Base-by-base conservation (phyloP, 2,888 invertebrate species). In the Caenorhabditis sp. region DNA sequence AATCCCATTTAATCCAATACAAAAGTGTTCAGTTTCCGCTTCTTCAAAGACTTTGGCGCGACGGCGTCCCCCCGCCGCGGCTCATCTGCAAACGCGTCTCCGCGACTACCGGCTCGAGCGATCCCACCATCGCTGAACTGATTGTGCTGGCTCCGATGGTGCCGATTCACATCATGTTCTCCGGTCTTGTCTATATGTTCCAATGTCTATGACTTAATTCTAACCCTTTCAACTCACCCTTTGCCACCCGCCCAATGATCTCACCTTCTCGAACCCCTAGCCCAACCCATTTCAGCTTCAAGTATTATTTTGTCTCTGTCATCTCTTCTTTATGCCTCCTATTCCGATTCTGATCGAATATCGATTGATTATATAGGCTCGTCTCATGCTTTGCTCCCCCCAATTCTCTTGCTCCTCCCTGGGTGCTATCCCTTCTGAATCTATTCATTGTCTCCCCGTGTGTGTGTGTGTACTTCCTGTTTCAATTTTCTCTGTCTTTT, bases 41-140 rank as follows among this genome's bases (percentile, higher is more conserved):
- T 85, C 76, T 83, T 85, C 81, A 83, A 83, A 75, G 84, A 83
- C 46, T 78, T 81, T 63, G 81, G 81, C 30, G 48, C 55, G 27
- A 48, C 70, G 46, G 55, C 79, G 20, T 80, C 81, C 7, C 83
- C 83, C 22, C 77, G 83, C 35, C 79, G 79, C 24, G 79, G 80
- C 15, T 83, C 83, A 17, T 81, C 83, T 27, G 78, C 81, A 9
- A 74, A 61, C 53, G 78, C 79, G 24, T 80, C 81, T 13, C 80
- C 81, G 13, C 80, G 80, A 20, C 76, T 78, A 15, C 73, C 81
- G 15, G 68, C 78, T 24, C 79, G 83, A 17, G 77, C 77, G 22
- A 77, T 77, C 53, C 77, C 77, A 39, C 72, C 77, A 17, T 71
- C 62, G 24, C 59, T 72, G 24, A 77, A 77, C 50, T 71, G 24